Percentiles rank a stretch among this genome's conserved stretches.
These are phyloP conservation scores for Microcebus griseorufus DNA, from an alignment of 2,113 vertebrate genomes.

Conservation along the genomic window DNA sequence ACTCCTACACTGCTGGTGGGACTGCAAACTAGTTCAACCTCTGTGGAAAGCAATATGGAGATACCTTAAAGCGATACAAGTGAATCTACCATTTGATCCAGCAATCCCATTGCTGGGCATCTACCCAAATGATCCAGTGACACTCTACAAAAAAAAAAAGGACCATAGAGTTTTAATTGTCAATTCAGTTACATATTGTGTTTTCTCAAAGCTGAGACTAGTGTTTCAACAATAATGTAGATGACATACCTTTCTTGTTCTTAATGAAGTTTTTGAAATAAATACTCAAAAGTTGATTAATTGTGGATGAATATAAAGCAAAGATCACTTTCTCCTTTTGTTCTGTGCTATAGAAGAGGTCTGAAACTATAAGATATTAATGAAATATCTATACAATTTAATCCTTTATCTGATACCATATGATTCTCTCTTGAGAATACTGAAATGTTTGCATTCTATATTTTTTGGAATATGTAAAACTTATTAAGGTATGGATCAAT, in stretches of 20 bases:
- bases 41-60: too few species aligned
- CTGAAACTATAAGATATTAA: constrained; percentile 14
- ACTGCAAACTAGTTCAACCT: too few species aligned
- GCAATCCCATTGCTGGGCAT: too few species aligned
- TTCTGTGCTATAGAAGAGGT: neutral
- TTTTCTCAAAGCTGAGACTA: constrained; percentile 64
- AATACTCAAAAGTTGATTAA: neutral
- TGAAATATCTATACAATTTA: constrained; percentile 44
- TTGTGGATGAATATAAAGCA: neutral
- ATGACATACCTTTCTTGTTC: constrained; percentile 1
- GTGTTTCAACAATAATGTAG: constrained; percentile 53
- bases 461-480: constrained; percentile 13
- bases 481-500: neutral
- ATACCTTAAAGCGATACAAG: too few species aligned
- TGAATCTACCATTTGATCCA: too few species aligned
- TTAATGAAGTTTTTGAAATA: constrained; percentile 51
- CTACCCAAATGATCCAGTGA: too few species aligned
- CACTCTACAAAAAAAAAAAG: too few species aligned
- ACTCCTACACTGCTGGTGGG: too few species aligned
- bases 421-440: neutral
- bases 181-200: constrained; percentile 73
- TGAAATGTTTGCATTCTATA: neutral
- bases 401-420: constrained; percentile 22
- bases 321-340: constrained; percentile 23
- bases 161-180: constrained; percentile 76